Evolutionary conservation across 1,140 invertebrate genomes (phyloP), one percentile per base, ranked within the genome.

Genomic region (Heterodera schachtii): DNA sequence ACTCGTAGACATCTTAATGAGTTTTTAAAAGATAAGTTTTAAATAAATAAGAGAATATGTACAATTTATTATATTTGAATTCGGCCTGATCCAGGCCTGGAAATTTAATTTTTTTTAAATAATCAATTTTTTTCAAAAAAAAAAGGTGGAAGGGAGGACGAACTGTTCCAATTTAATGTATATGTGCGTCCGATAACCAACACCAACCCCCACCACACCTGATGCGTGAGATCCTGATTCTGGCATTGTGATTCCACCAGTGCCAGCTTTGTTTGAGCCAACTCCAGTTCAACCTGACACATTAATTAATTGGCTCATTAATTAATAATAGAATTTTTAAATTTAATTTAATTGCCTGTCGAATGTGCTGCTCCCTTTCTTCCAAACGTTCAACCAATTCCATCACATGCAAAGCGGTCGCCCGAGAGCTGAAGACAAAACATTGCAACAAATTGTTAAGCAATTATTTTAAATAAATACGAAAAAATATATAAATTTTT

Each of bases 161-260:
- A n/a, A n/a, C n/a, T n/a, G n/a, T n/a, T n/a, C n/a, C n/a, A n/a
- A n/a, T n/a, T 31, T 31, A 31, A 31, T 31, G 31, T 31, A 31
- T 1, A 31, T 1, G 1, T 31, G 31, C 31, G 1, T 0, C 31
- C 31, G 31, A 52, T 8, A 52, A 80, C 41, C 4, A 8, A 49
- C n/a, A n/a, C n/a, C n/a, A n/a, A n/a, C n/a, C n/a, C 73, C 69
- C 74, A 47, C 67, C 46, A 70, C 70, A 89, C 84, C 70, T 90
- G 90, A 83, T 90, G 83, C 64, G 75, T 43, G 47, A 85, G 84
- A 90, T 94, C 94, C 92, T 97, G 95, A 92, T 96, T 98, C 86
- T 94, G 93, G 91, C 97, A 98, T 91, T 98, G 95, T 0, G 96
- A 94, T 91, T 99, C 96, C 3, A 98, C 97, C 78, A 98, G 93